Conservation (phyloP, 2,113 vertebrate species). For the Martes martes region DNA sequence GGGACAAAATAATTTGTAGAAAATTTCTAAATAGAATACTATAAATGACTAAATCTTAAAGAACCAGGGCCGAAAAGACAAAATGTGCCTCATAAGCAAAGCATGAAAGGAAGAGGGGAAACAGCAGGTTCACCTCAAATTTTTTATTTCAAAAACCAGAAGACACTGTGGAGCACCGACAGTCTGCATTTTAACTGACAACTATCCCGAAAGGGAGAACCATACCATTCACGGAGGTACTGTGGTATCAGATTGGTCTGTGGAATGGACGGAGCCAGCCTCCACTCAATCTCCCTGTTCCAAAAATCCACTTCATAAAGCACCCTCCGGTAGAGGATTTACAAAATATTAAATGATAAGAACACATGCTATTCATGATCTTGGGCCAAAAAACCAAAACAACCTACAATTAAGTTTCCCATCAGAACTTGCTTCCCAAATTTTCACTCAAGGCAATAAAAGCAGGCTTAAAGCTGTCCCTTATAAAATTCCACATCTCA, state of each 20-base stretch:
- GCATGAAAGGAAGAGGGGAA: not conserved
- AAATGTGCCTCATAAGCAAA: not conserved
- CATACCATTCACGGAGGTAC: not conserved
- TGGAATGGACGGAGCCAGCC: not conserved
- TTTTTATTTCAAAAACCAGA: not conserved
- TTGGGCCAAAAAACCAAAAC: not conserved
- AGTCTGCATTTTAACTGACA: not conserved
- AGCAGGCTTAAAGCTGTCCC: not conserved
- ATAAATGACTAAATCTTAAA: not conserved
- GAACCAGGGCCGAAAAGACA: not conserved
- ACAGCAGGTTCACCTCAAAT: not conserved
- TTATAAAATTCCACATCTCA: not conserved
- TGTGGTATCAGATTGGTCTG: not conserved
- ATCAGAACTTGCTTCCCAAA: not conserved
- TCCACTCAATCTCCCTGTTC: not conserved
- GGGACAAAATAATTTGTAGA: not conserved
- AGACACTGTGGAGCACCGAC: not conserved
- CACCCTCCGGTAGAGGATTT: not conserved
- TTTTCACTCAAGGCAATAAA: not conserved
- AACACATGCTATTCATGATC: not conserved
- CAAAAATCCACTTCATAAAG: not conserved
- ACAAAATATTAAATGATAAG: not conserved
- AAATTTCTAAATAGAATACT: not conserved
- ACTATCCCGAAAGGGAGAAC: not conserved
- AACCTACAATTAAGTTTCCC: not conserved